Evolutionary conservation across 1,140 invertebrate species (phyloP), one percentile per base, ranked within the genome.

Genomic region (Chironomus tepperi): DNA sequence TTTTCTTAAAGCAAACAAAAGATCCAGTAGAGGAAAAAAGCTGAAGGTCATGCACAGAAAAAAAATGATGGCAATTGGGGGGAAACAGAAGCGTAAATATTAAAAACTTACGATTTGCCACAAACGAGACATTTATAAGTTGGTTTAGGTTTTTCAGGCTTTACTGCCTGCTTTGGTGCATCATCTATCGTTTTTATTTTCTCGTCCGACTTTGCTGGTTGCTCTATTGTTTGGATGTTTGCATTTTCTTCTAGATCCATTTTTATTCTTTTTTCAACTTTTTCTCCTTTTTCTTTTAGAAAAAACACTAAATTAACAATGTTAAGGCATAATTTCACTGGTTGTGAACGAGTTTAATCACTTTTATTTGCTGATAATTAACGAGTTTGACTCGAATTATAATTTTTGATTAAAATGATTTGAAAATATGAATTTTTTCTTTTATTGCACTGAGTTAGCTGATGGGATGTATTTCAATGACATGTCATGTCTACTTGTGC

Each of bases 261-360:
- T 19, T 70, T 70, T 19, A 8, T 7, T 67, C 18, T 70, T 70
- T 70, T 70, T 70, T 18, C 18, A 70, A 18, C 9, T 70, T 70
- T 70, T 70, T 70, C 19, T 18, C 16, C 9, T 57, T 57, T 12
- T 12, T 12, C 9, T 57, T 57, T 10, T 70, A 70, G 65, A 70
- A 70, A 70, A 70, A 18, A 70, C 65, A 19, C 19, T 19, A 70
- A 70, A 57, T 57, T 10, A 70, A 70, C 65, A 70, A 70, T n/a
- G 47, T 70, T 70, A 70, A 70, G 65, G 65, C 65, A 70, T 70
- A 70, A 21, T 70, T 70, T 70, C 65, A 70, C 65, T 70, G 16
- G 65, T 70, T 9, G 65, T 70, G 65, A 70, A 70, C 18, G 6
- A 21, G 10, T 70, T 18, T 10, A 70, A 19, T 70, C 65, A 70